These are phyloP conservation scores for Larimichthys crocea DNA, from an alignment of 2,113 vertebrate species.

Conservation along the genomic window DNA sequence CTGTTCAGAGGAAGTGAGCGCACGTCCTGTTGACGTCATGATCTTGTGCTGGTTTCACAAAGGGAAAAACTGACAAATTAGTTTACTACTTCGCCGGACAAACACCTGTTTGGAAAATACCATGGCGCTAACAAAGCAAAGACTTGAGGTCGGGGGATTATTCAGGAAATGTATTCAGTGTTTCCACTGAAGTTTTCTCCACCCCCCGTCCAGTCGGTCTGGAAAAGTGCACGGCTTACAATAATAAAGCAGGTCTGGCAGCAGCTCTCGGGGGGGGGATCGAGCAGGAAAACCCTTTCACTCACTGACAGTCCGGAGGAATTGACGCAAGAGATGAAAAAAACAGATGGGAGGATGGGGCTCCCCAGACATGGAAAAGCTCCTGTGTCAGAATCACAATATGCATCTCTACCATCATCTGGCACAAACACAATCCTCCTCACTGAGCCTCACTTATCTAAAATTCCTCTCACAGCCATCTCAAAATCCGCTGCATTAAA, in stretches of 20 bases:
- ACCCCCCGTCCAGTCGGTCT: not conserved
- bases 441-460: not conserved
- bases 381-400: conserved; percentile 53
- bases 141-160: conserved; percentile 31
- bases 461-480: not conserved
- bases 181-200: conserved; percentile 57
- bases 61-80: conserved; percentile 32
- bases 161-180: conserved; percentile 50
- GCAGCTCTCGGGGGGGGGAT: conserved; percentile 53
- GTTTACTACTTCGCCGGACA: conserved; percentile 24
- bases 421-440: conserved; percentile 1
- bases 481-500: not conserved
- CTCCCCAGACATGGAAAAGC: conserved; percentile 69
- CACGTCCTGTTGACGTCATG: conserved; percentile 72
- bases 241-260: conserved; percentile 46
- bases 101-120: conserved; percentile 55
- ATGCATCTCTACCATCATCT: conserved; percentile 26
- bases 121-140: conserved; percentile 38
- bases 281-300: conserved; percentile 76
- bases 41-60: conserved; percentile 20
- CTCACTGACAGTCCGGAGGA: conserved; percentile 53
- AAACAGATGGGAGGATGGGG: conserved; percentile 55
- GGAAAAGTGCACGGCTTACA: conserved; percentile 32
- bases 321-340: conserved; percentile 64
- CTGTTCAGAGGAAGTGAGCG: conserved; percentile 61